Evolutionary conservation across 1,140 invertebrate species (phyloP).

Genomic region (Psilanteris sp.): DNA sequence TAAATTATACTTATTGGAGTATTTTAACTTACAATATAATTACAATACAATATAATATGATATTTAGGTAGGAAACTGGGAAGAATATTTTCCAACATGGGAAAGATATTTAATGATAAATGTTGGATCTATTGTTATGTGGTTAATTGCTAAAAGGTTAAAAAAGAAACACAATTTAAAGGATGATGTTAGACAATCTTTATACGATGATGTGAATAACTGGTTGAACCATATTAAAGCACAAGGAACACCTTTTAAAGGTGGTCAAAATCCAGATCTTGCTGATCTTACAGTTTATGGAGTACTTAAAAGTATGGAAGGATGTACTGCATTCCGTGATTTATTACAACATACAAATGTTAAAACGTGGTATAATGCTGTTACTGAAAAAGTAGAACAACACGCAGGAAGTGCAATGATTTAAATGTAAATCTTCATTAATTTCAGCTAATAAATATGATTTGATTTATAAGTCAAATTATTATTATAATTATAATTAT

Average conservation of each 20-base stretch:
- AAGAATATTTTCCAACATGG: constrained; percentile 91
- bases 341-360: constrained; percentile 87
- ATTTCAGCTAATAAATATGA: too few relatives aligned
- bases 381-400: constrained; percentile 79
- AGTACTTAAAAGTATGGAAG: constrained; percentile 96
- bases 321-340: constrained; percentile 95
- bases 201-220: constrained; percentile 92
- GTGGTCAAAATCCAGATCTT: constrained; percentile 92
- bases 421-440: too few relatives aligned
- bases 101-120: constrained; percentile 95
- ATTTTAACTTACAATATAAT: too few relatives aligned
- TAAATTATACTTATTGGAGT: too few relatives aligned
- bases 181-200: constrained; percentile 92
- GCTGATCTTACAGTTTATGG: constrained; percentile 97
- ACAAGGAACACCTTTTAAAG: constrained; percentile 88
- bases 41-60: not conserved
- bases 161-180: constrained; percentile 92
- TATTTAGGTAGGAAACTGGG: constrained; percentile 91
- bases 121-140: constrained; percentile 96
- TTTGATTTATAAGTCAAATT: too few relatives aligned
- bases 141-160: constrained; percentile 91
- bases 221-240: constrained; percentile 88
- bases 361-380: constrained; percentile 80
- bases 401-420: constrained; percentile 76
- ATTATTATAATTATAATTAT: too few relatives aligned